phyloP scores from a whole-genome alignment of 1,140 invertebrate genomes.

The Achroia grisella region DNA sequence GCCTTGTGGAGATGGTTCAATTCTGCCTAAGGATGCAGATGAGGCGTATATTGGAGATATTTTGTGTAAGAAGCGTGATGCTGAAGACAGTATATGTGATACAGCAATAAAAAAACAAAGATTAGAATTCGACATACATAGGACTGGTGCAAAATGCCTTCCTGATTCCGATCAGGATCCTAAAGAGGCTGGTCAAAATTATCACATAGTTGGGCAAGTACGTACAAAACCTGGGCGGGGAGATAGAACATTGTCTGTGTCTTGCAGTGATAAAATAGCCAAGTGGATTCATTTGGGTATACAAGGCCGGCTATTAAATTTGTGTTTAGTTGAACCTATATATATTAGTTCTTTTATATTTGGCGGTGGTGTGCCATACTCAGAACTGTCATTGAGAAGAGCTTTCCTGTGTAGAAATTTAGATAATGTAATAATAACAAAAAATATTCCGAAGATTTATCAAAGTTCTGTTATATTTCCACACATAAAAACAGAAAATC shows the following conservation, averaged over 20 bases:
- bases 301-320: constrained; percentile 85
- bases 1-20: constrained; percentile 96
- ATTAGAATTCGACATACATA: constrained; percentile 77
- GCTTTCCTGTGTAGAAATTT: constrained; percentile 71
- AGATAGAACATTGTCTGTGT: constrained; percentile 90
- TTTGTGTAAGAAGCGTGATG: constrained; percentile 28
- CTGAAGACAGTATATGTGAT: constrained; percentile 20
- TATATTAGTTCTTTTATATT: constrained; percentile 83
- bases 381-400: constrained; percentile 77
- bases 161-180: constrained; percentile 72
- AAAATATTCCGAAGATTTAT: constrained; percentile 37
- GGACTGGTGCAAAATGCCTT: constrained; percentile 94
- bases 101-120: constrained; percentile 37
- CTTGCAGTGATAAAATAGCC: constrained; percentile 95
- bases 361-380: constrained; percentile 79
- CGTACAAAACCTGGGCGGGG: constrained; percentile 95
- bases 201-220: constrained; percentile 83
- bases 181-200: constrained; percentile 74
- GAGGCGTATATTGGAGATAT: constrained; percentile 44
- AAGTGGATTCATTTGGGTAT: constrained; percentile 90
- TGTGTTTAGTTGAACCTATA: constrained; percentile 80
- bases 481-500: constrained; percentile 28
- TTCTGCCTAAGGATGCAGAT: constrained; percentile 77
- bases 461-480: constrained; percentile 35
- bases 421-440: constrained; percentile 33